These are phyloP conservation scores for Boulengeromyrus knoepffleri DNA, from an alignment of 2,113 vertebrate species.

Conservation along the genomic window DNA sequence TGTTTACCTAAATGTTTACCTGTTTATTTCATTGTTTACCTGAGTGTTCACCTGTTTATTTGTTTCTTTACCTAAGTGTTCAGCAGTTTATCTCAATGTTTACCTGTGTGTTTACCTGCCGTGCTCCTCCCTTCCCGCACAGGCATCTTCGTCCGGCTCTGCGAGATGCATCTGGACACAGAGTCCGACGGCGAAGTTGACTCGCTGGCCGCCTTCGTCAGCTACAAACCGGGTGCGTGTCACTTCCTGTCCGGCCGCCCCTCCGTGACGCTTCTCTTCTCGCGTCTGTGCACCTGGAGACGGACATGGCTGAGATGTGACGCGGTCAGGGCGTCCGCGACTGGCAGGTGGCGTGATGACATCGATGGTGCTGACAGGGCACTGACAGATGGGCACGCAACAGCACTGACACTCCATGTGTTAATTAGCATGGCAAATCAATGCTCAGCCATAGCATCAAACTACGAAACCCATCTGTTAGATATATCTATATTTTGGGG, in stretches of 20 bases:
- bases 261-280: not conserved
- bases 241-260: not conserved
- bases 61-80: not conserved
- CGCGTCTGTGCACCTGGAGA: not conserved
- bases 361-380: not conserved
- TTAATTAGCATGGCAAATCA: not conserved
- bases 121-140: not conserved
- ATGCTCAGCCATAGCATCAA: not conserved
- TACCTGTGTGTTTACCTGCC: not conserved
- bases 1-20: not conserved
- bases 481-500: not conserved
- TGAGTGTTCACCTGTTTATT: not conserved
- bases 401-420: not conserved
- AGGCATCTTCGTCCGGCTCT: slow-evolving; percentile 65
- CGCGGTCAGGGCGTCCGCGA: not conserved
- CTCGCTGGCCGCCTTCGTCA: slow-evolving; percentile 55
- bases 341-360: not conserved
- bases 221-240: slow-evolving; percentile 61
- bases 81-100: not conserved
- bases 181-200: slow-evolving; percentile 66
- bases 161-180: slow-evolving; percentile 65
- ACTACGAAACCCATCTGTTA: not conserved
- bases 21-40: too few relatives aligned
- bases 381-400: not conserved
- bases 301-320: not conserved